Base-by-base conservation (phyloP, 2,888 invertebrate genomes). In the Drosophila infuscata region DNA sequence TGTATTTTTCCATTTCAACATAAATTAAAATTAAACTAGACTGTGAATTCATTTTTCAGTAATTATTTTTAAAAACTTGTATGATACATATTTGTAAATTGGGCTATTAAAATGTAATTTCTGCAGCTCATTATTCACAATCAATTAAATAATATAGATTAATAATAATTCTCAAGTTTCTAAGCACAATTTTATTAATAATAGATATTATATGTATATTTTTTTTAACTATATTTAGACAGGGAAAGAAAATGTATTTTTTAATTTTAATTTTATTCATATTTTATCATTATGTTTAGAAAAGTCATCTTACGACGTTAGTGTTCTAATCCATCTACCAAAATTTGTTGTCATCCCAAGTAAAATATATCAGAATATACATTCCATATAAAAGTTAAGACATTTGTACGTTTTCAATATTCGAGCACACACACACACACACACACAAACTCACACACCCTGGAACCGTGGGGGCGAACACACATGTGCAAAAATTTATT, bases 401-500 rank as follows among this genome's bases (percentile, higher is more conserved):
- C 81, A 71, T 73, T 83, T 81, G 48, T 73, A 81, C 74, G 79
- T 82, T 78, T 73, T 77, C 89, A 84, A 89, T 86, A 80, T 70
- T 69, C 53, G 35, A 48, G 49, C 43, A 53, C 52, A 70, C 41
- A 41, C 52, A 57, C 32, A 32, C 52, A 30, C 25, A 25, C 53
- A 38, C 58, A 54, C n/a, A 33, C 25, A 38, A 35, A 35, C 35
- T 49, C 43, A 20, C 32, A 53, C 52, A 43, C 25, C 25, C 43
- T 20, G 36, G 54, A 49, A 49, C 30, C 43, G 60, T 60, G 38
- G 38, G 72, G 57, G 46, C 32, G 60, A n/a, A 35, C 71, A 69
- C 74, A 79, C 69, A 74, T 82, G 79, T 79, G 74, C 62, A 52
- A 65, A 73, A 82, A 77, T 88, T 79, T 88, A 91, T 88, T 91